These are phyloP conservation scores for Xenopus laevis DNA, from an alignment of 2,113 vertebrate species.

Conservation along the genomic window DNA sequence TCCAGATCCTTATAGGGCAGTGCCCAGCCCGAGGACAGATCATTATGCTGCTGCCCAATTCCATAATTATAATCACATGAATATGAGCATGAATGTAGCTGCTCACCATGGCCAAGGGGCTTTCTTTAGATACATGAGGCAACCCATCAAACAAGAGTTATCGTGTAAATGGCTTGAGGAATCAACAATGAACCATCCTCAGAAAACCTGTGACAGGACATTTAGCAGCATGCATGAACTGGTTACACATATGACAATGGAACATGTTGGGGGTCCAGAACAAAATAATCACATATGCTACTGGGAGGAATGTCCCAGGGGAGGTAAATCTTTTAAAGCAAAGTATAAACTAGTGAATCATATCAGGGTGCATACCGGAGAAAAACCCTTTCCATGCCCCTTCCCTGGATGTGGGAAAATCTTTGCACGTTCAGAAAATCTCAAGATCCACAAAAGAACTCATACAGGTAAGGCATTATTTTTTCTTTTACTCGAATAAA, in stretches of 20 bases:
- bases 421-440: conserved; percentile 96
- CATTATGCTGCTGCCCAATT: conserved; percentile 85
- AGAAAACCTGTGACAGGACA: conserved; percentile 95
- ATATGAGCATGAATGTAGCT: conserved; percentile 93
- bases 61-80: conserved; percentile 93
- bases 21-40: conserved; percentile 88
- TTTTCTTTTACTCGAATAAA: not conserved
- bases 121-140: conserved; percentile 96
- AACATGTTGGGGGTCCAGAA: conserved; percentile 96
- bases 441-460: conserved; percentile 98
- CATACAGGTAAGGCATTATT: conserved; percentile 83
- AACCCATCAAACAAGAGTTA: conserved; percentile 96
- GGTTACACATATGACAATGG: conserved; percentile 97
- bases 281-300: conserved; percentile 95
- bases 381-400: conserved; percentile 96
- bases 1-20: conserved; percentile 87
- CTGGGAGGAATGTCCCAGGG: conserved; percentile 96
- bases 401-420: conserved; percentile 99
- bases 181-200: conserved; percentile 83
- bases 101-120: conserved; percentile 89
- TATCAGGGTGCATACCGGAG: conserved; percentile 96
- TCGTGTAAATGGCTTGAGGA: conserved; percentile 97
- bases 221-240: conserved; percentile 99
- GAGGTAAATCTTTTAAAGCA: conserved; percentile 98
- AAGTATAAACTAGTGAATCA: conserved; percentile 99